These are phyloP conservation scores for Hydrolagus colliei DNA, from an alignment of 2,797 vertebrate species.

Conservation along the genomic window DNA sequence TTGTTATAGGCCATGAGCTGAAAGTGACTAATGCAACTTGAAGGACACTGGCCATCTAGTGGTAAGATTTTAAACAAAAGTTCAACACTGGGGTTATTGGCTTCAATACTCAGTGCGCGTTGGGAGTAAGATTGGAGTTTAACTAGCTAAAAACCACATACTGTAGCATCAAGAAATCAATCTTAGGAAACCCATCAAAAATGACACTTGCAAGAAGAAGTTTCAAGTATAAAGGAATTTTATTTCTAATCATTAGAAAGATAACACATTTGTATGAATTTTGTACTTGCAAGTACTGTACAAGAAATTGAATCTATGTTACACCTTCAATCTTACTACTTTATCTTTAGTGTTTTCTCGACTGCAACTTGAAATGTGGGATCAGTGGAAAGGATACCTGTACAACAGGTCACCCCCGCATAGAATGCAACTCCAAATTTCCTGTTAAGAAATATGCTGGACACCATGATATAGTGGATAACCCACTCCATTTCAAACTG, in stretches of 20 bases:
- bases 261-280: conserved; percentile 24
- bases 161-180: too few relatives aligned
- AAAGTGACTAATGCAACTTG: too few relatives aligned
- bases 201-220: background rate
- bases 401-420: conserved; percentile 11
- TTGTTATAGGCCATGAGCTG: too few relatives aligned
- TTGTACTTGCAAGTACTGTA: conserved; percentile 29
- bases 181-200: too few relatives aligned
- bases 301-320: conserved; percentile 26
- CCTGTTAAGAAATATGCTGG: background rate
- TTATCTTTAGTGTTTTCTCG: background rate
- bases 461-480: background rate
- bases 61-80: too few relatives aligned
- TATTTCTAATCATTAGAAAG: conserved; percentile 28
- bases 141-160: too few relatives aligned
- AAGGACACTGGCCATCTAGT: too few relatives aligned
- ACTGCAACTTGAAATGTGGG: background rate
- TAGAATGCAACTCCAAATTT: conserved; percentile 2
- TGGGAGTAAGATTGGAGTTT: too few relatives aligned
- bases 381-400: conserved; percentile 11
- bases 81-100: too few relatives aligned
- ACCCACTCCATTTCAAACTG: background rate
- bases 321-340: conserved; percentile 5
- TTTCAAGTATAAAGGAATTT: conserved; percentile 25
- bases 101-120: too few relatives aligned